Evolutionary conservation across 1,140 invertebrate species (phyloP).

Genomic region (Chionoecetes opilio): DNA sequence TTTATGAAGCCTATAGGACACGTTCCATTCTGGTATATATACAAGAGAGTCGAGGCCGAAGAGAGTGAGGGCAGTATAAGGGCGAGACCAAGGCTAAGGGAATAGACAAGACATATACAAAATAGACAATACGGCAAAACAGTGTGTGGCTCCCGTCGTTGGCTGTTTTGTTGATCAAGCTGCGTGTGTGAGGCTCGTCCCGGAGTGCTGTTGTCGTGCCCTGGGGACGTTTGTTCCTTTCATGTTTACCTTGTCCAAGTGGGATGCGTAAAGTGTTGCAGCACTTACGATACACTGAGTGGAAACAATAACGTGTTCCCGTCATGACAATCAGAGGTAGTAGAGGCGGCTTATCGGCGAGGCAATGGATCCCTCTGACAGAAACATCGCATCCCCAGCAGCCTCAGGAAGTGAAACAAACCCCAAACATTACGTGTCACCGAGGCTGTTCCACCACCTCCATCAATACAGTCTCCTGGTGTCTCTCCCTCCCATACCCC

Average conservation of each 20-base stretch:
- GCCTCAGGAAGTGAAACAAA: conserved; percentile 5
- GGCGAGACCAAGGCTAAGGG: too few relatives aligned
- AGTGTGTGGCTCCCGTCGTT: neutral
- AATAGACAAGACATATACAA: too few relatives aligned
- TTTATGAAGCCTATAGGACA: too few relatives aligned
- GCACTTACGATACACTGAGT: neutral
- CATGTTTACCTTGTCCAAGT: neutral
- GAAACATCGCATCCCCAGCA: neutral
- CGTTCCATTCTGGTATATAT: too few relatives aligned
- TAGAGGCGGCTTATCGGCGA: neutral
- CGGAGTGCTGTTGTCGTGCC: neutral
- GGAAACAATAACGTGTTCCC: neutral
- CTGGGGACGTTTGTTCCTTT: neutral
- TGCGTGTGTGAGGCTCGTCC: neutral
- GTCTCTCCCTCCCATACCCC: neutral
- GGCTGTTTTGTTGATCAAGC: neutral
- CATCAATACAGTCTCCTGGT: neutral
- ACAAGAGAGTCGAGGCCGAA: neutral
- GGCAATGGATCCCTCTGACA: neutral
- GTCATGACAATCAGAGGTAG: neutral
- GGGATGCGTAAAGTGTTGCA: neutral
- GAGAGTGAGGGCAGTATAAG: neutral
- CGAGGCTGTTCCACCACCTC: neutral
- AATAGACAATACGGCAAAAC: too few relatives aligned
- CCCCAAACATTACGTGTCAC: neutral